phyloP scores from a whole-genome alignment of 2,797 vertebrate genomes.

The Neosilurus mollespiculum region DNA sequence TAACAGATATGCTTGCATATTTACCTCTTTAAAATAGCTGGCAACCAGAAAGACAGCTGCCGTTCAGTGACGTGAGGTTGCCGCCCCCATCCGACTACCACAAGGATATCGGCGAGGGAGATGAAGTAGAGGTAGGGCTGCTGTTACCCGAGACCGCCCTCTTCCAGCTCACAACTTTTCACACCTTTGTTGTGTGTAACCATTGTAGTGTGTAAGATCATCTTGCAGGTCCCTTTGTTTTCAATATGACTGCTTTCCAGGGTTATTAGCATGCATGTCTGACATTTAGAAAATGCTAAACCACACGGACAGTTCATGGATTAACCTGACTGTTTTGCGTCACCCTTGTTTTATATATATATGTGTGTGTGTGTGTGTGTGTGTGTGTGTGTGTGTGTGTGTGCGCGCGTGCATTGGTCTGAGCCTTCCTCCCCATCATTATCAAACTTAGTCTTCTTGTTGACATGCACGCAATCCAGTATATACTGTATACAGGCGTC shows the following conservation, averaged over 20 bases:
- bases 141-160: not conserved
- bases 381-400: too few species aligned
- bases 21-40: conserved; percentile 69
- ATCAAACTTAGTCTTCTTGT: not conserved
- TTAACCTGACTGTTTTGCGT: not conserved
- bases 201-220: not conserved
- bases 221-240: conserved; percentile 5
- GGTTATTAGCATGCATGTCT: not conserved
- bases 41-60: conserved; percentile 91
- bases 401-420: too few species aligned
- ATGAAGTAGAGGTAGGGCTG: conserved; percentile 86
- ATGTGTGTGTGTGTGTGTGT: too few species aligned
- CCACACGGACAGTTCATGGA: not conserved
- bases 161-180: not conserved
- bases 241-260: not conserved
- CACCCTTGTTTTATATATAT: not conserved
- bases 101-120: conserved; percentile 89
- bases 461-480: not conserved
- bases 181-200: not conserved
- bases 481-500: not conserved
- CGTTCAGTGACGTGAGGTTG: conserved; percentile 88
- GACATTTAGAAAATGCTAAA: not conserved
- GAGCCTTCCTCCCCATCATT: not conserved
- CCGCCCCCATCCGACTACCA: conserved; percentile 84
- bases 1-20: not conserved